phyloP scores from a whole-genome alignment of 2,797 vertebrate genomes.

The Poeciliopsis turneri region DNA sequence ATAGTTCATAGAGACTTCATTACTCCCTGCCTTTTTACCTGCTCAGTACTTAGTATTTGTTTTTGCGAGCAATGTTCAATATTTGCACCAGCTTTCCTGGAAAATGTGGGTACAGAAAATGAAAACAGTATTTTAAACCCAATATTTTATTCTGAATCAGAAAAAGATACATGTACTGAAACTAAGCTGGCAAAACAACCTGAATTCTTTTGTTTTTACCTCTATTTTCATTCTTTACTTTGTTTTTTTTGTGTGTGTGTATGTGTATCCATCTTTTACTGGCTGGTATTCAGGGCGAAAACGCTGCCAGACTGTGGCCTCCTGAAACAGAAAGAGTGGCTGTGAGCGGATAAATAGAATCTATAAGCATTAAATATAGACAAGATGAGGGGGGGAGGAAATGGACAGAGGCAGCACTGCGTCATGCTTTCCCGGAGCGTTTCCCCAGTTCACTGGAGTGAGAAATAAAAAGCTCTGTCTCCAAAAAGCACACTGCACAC shows the following conservation, averaged over 20 bases:
- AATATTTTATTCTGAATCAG: too few species aligned
- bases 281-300: neutral
- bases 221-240: neutral
- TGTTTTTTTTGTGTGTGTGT: neutral
- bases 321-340: slow-evolving; percentile 20
- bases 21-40: neutral
- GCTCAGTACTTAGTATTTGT: neutral
- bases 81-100: neutral
- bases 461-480: slow-evolving; percentile 67
- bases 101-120: neutral
- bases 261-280: too few species aligned
- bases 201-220: neutral
- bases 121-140: neutral
- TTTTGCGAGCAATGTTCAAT: neutral
- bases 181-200: neutral
- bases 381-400: slow-evolving; percentile 37
- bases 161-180: neutral
- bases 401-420: slow-evolving; percentile 64
- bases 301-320: neutral
- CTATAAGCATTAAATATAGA: slow-evolving; percentile 66
- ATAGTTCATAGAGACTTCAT: too few species aligned
- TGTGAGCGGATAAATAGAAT: slow-evolving; percentile 49
- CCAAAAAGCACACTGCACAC: slow-evolving; percentile 50
- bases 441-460: slow-evolving; percentile 66
- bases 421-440: slow-evolving; percentile 57